phyloP scores from a whole-genome alignment of 2,797 vertebrate species.

The Silurus aristotelis region DNA sequence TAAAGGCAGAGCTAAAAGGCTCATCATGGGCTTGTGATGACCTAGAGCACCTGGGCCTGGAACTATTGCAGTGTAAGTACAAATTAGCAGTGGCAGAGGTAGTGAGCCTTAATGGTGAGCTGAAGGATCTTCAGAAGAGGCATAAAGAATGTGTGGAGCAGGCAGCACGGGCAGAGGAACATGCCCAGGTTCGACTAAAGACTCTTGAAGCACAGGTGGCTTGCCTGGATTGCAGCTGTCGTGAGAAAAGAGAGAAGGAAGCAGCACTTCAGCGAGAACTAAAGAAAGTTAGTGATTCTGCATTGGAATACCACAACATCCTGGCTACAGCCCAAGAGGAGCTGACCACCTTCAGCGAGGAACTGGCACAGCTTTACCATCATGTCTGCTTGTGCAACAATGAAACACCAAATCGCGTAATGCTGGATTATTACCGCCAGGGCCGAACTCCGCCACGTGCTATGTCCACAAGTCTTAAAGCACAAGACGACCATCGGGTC shows the following conservation, averaged over 20 bases:
- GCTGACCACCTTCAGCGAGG: conserved; percentile 91
- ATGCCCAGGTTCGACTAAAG: conserved; percentile 75
- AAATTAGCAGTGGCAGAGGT: conserved; percentile 92
- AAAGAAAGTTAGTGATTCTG: conserved; percentile 74
- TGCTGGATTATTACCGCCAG: conserved; percentile 96
- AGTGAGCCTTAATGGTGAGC: conserved; percentile 90
- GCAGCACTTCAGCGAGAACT: conserved; percentile 82
- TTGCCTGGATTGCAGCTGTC: conserved; percentile 81
- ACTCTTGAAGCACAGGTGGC: conserved; percentile 81
- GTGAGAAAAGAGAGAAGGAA: conserved; percentile 83
- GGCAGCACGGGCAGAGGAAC: conserved; percentile 77
- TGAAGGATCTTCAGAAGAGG: conserved; percentile 86
- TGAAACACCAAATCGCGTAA: conserved; percentile 93
- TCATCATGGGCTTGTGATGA: conserved; percentile 15
- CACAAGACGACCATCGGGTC: conserved; percentile 77
- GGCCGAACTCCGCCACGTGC: conserved; percentile 80
- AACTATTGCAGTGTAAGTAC: conserved; percentile 94
- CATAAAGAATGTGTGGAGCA: conserved; percentile 81
- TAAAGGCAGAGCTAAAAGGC: conserved; percentile 37
- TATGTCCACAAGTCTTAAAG: conserved; percentile 69
- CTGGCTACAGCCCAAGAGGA: conserved; percentile 91
- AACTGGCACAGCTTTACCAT: conserved; percentile 95
- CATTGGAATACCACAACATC: conserved; percentile 84
- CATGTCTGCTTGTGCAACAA: conserved; percentile 97
- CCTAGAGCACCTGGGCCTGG: conserved; percentile 84